These are phyloP conservation scores for Ctenodactylus gundi DNA, from an alignment of 2,113 vertebrate genomes.

Conservation along the genomic window DNA sequence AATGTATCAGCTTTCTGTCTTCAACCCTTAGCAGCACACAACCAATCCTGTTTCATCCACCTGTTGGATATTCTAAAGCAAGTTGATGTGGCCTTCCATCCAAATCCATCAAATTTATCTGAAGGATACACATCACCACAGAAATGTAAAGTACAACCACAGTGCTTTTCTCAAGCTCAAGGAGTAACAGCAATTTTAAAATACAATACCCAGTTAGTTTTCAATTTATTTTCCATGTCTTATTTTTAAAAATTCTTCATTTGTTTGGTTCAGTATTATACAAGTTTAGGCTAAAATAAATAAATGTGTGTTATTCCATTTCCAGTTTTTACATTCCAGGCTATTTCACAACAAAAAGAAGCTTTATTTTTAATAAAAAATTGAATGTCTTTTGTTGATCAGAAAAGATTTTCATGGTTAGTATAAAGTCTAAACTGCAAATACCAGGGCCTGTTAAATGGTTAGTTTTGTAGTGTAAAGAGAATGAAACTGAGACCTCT, in stretches of 20 bases:
- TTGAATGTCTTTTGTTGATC: neutral
- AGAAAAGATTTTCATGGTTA: neutral
- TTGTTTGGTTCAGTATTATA: slow-evolving; percentile 35
- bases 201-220: neutral
- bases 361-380: slow-evolving; percentile 8
- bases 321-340: slow-evolving; percentile 22
- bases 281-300: slow-evolving; percentile 1
- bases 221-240: neutral
- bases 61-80: slow-evolving; percentile 26
- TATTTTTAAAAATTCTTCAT: neutral
- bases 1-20: neutral
- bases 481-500: neutral
- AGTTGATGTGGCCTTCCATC: neutral
- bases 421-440: slow-evolving; percentile 14
- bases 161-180: neutral
- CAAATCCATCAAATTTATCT: neutral
- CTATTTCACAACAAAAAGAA: neutral
- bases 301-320: neutral
- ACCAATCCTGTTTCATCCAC: neutral
- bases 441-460: neutral
- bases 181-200: slow-evolving; percentile 18
- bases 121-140: neutral
- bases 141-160: neutral
- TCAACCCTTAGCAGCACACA: neutral
- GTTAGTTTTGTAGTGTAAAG: neutral